phyloP scores from a whole-genome alignment of 1,140 invertebrate genomes.

The Ceratina australensis region DNA sequence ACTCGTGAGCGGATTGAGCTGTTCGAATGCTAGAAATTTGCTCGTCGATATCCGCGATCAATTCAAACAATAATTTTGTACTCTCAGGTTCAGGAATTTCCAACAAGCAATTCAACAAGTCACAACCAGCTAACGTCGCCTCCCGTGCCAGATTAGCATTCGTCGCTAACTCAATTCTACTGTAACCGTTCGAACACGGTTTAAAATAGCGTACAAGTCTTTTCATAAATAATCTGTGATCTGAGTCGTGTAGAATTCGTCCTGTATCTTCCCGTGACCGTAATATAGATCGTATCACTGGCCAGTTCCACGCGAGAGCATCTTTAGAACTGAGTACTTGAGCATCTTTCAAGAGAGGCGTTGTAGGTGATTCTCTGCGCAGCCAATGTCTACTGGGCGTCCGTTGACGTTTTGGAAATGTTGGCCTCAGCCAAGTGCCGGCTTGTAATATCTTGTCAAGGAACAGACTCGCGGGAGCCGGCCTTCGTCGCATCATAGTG shows the following conservation, averaged over 20 bases:
- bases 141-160: constrained; percentile 79
- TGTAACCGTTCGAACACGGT: constrained; percentile 92
- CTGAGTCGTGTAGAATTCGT: constrained; percentile 81
- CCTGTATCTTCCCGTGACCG: constrained; percentile 73
- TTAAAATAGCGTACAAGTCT: constrained; percentile 92
- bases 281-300: constrained; percentile 81
- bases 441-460: constrained; percentile 88
- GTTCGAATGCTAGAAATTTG: constrained; percentile 88
- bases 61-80: constrained; percentile 85
- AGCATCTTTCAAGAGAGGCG: constrained; percentile 81
- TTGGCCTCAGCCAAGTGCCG: constrained; percentile 73
- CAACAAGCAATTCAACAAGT: constrained; percentile 89
- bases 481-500: constrained; percentile 87
- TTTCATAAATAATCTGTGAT: constrained; percentile 88
- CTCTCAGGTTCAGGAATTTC: constrained; percentile 79
- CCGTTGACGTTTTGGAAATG: constrained; percentile 65
- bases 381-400: constrained; percentile 72
- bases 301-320: constrained; percentile 84
- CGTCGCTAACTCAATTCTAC: constrained; percentile 84
- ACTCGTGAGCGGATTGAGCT: constrained; percentile 89
- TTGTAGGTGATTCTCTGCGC: constrained; percentile 71
- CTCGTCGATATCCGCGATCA: constrained; percentile 88
- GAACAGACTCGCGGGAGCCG: constrained; percentile 89
- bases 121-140: constrained; percentile 86
- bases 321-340: constrained; percentile 82